Percentiles rank a stretch among this genome's conserved stretches.
Evolutionary conservation across 2,888 invertebrate species (phyloP).

Genomic region (Pollenia griseotomentosa): DNA sequence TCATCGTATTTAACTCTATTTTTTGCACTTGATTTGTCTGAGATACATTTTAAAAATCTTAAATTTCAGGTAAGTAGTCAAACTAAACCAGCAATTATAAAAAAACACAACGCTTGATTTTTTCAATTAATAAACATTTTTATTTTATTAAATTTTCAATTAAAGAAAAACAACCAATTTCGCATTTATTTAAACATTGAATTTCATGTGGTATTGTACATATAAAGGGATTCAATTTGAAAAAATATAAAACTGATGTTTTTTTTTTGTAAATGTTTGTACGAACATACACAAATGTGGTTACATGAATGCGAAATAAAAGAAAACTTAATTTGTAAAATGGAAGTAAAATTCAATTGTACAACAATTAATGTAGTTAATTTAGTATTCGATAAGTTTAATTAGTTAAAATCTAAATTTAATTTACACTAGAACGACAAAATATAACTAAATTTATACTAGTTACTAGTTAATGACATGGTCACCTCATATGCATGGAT

Average conservation of each 20-base stretch:
- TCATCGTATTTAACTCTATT: too few relatives aligned
- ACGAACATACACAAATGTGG: too few relatives aligned
- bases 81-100: too few relatives aligned
- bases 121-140: constrained; percentile 29
- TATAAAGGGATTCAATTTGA: constrained; percentile 3
- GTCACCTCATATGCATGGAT: not conserved
- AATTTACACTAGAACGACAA: constrained; percentile 48
- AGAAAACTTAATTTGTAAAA: not conserved
- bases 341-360: not conserved
- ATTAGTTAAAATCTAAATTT: constrained; percentile 10
- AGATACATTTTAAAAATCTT: too few relatives aligned
- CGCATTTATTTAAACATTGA: constrained; percentile 9
- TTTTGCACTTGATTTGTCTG: too few relatives aligned
- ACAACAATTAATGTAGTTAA: constrained; percentile 12
- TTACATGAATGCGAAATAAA: not conserved
- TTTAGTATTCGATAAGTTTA: not conserved
- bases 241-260: not conserved
- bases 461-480: constrained; percentile 50
- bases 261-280: too few relatives aligned
- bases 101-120: not conserved
- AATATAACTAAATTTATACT: constrained; percentile 66
- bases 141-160: constrained; percentile 1
- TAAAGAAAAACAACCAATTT: constrained; percentile 44
- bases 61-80: too few relatives aligned
- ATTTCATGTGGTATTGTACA: not conserved